A percentile compares a stretch with the other conserved stretches of the same genome.
These are phyloP conservation scores for Alca torda DNA, from an alignment of 2,797 vertebrate genomes.

Conservation along the genomic window DNA sequence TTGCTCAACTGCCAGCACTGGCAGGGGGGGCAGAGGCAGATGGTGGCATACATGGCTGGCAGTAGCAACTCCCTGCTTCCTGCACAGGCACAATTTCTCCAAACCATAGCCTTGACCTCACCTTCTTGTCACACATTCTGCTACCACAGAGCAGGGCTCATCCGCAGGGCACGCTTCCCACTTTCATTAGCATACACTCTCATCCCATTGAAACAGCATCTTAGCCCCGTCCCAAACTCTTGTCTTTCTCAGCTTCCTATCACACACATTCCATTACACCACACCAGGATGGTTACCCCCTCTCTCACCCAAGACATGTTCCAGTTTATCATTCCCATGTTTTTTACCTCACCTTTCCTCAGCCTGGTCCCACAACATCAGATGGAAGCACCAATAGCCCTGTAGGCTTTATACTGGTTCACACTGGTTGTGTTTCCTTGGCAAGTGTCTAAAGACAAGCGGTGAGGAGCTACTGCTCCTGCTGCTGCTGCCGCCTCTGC, in stretches of 20 bases:
- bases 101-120: not conserved
- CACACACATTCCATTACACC: not conserved
- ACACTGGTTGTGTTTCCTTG: not conserved
- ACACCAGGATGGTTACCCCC: not conserved
- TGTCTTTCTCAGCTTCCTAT: not conserved
- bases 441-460: not conserved
- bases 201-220: not conserved
- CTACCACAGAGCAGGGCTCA: not conserved
- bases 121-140: not conserved
- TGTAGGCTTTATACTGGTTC: not conserved
- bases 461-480: not conserved
- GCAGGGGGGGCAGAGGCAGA: slow-evolving; percentile 37
- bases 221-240: not conserved
- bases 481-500: not conserved
- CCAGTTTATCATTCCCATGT: not conserved
- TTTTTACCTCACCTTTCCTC: not conserved
- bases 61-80: not conserved
- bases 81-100: not conserved
- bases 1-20: slow-evolving; percentile 24
- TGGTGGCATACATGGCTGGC: slow-evolving; percentile 14
- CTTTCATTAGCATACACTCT: not conserved
- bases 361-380: not conserved
- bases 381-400: not conserved
- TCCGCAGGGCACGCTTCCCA: not conserved
- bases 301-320: not conserved